These are phyloP conservation scores for Atrina japonica DNA, from an alignment of 2,888 invertebrate genomes.

Conservation along the genomic window DNA sequence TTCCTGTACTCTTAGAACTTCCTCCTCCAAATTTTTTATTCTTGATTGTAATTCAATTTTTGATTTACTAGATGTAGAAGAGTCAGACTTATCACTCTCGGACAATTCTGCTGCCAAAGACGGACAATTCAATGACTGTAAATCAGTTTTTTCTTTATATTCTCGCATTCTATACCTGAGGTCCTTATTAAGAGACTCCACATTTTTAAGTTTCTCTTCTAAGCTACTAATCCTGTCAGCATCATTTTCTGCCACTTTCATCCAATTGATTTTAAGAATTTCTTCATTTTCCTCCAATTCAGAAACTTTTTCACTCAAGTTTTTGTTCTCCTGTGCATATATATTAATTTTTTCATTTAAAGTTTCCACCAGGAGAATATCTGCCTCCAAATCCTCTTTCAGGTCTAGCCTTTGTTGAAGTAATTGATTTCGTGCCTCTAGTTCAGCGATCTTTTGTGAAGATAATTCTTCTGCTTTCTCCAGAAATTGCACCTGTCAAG, in stretches of 20 bases:
- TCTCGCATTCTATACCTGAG: conserved; percentile 66
- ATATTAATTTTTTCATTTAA: conserved; percentile 63
- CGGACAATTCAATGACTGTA: conserved; percentile 50
- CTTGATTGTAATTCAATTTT: conserved; percentile 39
- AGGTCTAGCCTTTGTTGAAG: conserved; percentile 66
- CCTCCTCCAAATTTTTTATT: conserved; percentile 63
- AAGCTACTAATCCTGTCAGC: conserved; percentile 64
- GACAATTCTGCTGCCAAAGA: conserved; percentile 69
- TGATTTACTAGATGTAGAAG: conserved; percentile 48
- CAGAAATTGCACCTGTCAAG: conserved; percentile 68
- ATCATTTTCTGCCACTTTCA: conserved; percentile 72
- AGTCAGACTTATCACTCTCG: conserved; percentile 38
- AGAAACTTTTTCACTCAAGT: conserved; percentile 60
- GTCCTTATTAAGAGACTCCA: conserved; percentile 67
- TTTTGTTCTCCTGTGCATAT: conserved; percentile 62
- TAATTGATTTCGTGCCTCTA: conserved; percentile 63
- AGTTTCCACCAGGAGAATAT: conserved; percentile 56
- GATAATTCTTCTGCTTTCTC: conserved; percentile 67
- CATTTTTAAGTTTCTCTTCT: conserved; percentile 69
- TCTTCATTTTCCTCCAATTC: conserved; percentile 74
- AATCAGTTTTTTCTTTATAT: conserved; percentile 61
- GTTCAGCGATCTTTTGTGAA: conserved; percentile 63
- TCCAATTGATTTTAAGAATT: conserved; percentile 71
- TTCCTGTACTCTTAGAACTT: conserved; percentile 60
- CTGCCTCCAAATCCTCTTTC: conserved; percentile 59